A percentile compares a stretch with the other conserved stretches of the same genome.
These are phyloP conservation scores for Bedellia somnulentella DNA, from an alignment of 2,888 invertebrate species.

Conservation along the genomic window DNA sequence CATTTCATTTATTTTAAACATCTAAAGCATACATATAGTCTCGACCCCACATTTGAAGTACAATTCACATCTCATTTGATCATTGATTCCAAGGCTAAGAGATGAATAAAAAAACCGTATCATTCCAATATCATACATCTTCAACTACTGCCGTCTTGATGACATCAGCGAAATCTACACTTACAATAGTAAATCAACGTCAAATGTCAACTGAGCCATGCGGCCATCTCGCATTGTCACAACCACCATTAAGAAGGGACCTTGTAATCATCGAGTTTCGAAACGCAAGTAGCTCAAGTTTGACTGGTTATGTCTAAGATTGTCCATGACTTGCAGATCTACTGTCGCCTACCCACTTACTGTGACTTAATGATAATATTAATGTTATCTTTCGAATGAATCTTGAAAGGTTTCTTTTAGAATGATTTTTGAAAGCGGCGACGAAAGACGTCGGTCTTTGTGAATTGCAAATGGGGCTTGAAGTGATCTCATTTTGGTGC, in stretches of 20 bases:
- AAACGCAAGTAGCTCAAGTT: not conserved
- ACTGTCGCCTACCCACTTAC: constrained; percentile 52
- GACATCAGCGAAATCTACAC: constrained; percentile 36
- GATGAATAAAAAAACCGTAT: too few relatives aligned
- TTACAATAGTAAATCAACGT: constrained; percentile 57
- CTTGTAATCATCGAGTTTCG: constrained; percentile 5
- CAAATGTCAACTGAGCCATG: constrained; percentile 49
- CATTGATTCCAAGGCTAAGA: too few relatives aligned
- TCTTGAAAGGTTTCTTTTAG: constrained; percentile 22
- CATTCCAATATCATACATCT: too few relatives aligned
- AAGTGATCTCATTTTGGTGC: too few relatives aligned
- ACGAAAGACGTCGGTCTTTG: too few relatives aligned
- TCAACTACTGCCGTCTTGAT: constrained; percentile 18
- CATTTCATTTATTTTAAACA: too few relatives aligned
- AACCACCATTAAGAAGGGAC: constrained; percentile 23
- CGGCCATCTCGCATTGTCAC: constrained; percentile 23
- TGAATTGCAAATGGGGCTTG: too few relatives aligned
- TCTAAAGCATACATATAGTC: too few relatives aligned
- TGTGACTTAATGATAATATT: constrained; percentile 47
- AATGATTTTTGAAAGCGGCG: too few relatives aligned
- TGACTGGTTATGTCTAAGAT: constrained; percentile 7
- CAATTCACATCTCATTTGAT: too few relatives aligned
- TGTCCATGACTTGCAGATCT: constrained; percentile 36
- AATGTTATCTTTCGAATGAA: constrained; percentile 47
- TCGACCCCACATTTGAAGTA: too few relatives aligned